phyloP scores from a whole-genome alignment of 2,888 invertebrate species.

The Tachina grossa region DNA sequence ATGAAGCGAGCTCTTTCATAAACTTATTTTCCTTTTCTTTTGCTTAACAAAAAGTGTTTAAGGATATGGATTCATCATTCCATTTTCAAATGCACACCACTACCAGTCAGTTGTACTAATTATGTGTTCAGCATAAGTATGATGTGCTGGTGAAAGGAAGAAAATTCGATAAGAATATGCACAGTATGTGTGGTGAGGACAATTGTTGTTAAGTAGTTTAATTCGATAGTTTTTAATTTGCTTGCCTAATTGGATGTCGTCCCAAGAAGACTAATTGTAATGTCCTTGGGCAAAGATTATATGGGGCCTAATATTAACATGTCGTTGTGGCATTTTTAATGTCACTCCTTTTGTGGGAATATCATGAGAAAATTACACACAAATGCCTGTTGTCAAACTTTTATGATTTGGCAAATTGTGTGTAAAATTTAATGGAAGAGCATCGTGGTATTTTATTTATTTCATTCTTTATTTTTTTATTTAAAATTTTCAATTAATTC shows the following conservation, averaged over 20 bases:
- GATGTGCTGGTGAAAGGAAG: not conserved
- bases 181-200: not conserved
- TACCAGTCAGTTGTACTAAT: not conserved
- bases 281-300: not conserved
- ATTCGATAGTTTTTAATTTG: constrained; percentile 12
- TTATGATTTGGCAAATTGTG: too few relatives aligned
- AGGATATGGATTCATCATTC: constrained; percentile 9
- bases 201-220: not conserved
- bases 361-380: too few relatives aligned
- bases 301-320: too few relatives aligned
- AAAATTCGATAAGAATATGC: not conserved
- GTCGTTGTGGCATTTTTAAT: too few relatives aligned
- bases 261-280: not conserved
- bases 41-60: constrained; percentile 10
- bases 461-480: too few relatives aligned
- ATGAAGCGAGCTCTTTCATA: constrained; percentile 21
- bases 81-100: constrained; percentile 5
- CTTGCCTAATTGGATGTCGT: not conserved
- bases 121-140: not conserved
- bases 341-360: too few relatives aligned
- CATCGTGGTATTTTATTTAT: too few relatives aligned
- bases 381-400: too few relatives aligned
- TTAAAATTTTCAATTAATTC: too few relatives aligned
- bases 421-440: too few relatives aligned
- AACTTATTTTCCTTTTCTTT: constrained; percentile 8